Evolutionary conservation across 2,888 invertebrate species (phyloP).

Genomic region (Archips xylosteana): DNA sequence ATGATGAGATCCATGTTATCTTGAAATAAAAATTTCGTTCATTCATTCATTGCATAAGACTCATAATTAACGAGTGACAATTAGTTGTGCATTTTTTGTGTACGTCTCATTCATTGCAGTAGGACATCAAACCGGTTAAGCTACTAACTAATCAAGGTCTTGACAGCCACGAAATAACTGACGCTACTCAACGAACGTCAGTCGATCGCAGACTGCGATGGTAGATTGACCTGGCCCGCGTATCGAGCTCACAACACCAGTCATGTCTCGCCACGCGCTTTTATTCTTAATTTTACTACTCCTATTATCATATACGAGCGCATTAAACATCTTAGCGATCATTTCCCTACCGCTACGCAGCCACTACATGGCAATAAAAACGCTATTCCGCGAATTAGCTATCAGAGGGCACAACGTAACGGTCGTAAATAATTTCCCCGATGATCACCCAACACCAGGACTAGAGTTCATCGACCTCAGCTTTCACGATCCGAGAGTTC

Average conservation of each 20-base stretch:
- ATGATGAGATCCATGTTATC: no score
- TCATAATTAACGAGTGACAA: neutral
- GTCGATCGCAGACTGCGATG: conserved; percentile 17
- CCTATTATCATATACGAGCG: conserved; percentile 43
- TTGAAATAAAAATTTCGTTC: no score
- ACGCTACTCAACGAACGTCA: neutral
- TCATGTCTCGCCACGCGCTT: conserved; percentile 9
- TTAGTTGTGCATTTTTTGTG: neutral
- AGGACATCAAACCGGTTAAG: neutral
- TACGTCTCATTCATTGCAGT: neutral
- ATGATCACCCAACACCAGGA: conserved; percentile 61
- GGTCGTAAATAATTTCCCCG: conserved; percentile 82
- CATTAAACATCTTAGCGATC: conserved; percentile 71
- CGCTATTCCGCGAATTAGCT: conserved; percentile 81
- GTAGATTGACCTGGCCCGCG: conserved; percentile 9
- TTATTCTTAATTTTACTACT: conserved; percentile 1
- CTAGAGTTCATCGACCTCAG: conserved; percentile 79
- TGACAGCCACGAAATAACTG: neutral
- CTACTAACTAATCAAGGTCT: neutral
- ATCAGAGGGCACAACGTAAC: conserved; percentile 84
- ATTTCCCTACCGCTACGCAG: conserved; percentile 85
- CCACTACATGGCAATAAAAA: conserved; percentile 84
- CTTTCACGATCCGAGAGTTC: conserved; percentile 35
- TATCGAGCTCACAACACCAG: neutral
- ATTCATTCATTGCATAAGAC: neutral